Evolutionary conservation across 2,888 invertebrate genomes (phyloP), one percentile per base, ranked within the genome.

Genomic region (Cepaea hortensis): DNA sequence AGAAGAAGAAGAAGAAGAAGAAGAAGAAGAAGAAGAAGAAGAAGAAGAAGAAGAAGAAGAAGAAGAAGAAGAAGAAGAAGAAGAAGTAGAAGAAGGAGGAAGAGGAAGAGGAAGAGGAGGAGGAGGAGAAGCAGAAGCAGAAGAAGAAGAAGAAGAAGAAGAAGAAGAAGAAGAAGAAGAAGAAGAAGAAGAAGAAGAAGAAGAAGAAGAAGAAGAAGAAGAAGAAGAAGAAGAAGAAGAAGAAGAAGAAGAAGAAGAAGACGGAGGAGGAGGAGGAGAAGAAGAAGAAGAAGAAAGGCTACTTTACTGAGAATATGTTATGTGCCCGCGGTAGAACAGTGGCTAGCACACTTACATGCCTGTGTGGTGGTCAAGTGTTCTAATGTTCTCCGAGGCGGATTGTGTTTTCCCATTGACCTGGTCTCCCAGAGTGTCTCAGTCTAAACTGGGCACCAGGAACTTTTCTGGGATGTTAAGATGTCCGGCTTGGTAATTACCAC

Each of bases 181-280:
- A 73, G 48, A 23, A 55, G 35, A 75, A 35, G 23, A 75, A 84
- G 55, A 83, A 35, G 23, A 62, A 85, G 50, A 79, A 35, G 20
- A 68, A 85, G 48, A 77, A 65, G 50, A 79, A 77, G 68, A 73
- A 61, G 73, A 73, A 77, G 76, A 77, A 85, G 73, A 81, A 76
- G 76, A 68, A 76, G 68, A 72, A 61, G 75, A 73, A 55, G 55
- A 55, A 50, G 73, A 73, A 73, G 55, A 48, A 73, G 73, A 73
- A 55, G 75, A 73, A 46, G 73, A 50, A 55, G 55, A 55, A 73
- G 73, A 73, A 23, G 55, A 55, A 50, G 55, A 61, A 83, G 73
- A 83, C 1, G 46, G 13, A 23, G 20, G 46, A 35, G 18, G 23
- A 23, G 62, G 11, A n/a, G 2, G 11, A 81, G 18, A 1, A 81